Evolutionary conservation across 1,140 invertebrate genomes (phyloP).

Genomic region (Drepana arcuata): DNA sequence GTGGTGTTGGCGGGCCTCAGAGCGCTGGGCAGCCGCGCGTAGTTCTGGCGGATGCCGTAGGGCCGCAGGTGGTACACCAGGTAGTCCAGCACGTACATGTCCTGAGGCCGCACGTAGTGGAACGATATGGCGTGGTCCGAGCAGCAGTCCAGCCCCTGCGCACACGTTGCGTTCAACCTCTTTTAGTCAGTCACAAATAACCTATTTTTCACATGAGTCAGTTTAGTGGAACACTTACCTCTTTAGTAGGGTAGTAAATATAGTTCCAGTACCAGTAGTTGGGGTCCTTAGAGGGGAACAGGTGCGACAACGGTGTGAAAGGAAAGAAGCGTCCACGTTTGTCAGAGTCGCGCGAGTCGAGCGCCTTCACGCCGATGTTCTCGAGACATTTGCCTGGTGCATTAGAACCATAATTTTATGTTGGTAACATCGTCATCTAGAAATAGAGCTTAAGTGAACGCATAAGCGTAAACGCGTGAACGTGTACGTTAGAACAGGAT

Average conservation of each 20-base stretch:
- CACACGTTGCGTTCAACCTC: no score
- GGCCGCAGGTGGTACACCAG: conserved; percentile 95
- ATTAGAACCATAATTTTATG: no score
- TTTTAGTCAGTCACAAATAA: no score
- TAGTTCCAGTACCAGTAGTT: conserved; percentile 97
- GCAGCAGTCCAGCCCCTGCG: conserved; percentile 94
- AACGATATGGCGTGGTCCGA: conserved; percentile 97
- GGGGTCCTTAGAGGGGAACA: conserved; percentile 88
- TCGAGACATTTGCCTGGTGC: conserved; percentile 88
- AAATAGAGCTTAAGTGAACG: no score
- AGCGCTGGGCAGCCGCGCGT: conserved; percentile 19
- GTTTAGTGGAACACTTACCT: no score
- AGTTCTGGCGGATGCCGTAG: conserved; percentile 77
- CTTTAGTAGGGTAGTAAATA: conserved; percentile 91
- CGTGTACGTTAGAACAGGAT: no score
- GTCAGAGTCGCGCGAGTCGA: conserved; percentile 87
- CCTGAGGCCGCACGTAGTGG: conserved; percentile 93
- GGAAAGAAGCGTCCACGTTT: conserved; percentile 94
- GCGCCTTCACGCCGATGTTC: conserved; percentile 87
- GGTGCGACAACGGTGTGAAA: conserved; percentile 92
- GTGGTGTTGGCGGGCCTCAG: no score
- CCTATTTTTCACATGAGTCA: no score
- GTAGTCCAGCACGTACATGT: conserved; percentile 97
- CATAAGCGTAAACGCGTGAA: no score
- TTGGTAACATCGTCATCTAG: no score